These are phyloP conservation scores for Anticlea derivata DNA, from an alignment of 2,888 invertebrate genomes.

Conservation along the genomic window DNA sequence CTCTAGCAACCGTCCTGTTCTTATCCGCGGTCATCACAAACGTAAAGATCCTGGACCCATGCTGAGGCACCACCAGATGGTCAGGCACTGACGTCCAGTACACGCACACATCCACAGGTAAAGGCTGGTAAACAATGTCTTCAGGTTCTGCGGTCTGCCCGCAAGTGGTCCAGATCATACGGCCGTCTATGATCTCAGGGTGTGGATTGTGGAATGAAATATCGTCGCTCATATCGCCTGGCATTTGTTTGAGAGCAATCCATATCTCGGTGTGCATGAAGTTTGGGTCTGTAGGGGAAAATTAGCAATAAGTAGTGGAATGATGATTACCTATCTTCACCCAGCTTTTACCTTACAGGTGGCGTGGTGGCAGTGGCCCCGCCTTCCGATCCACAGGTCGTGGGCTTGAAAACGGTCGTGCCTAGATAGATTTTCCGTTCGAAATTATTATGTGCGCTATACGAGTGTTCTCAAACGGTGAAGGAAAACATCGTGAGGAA, in stretches of 20 bases:
- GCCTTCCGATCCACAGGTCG: too few relatives aligned
- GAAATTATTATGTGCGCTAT: too few relatives aligned
- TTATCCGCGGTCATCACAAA: conserved; percentile 82
- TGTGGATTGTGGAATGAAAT: conserved; percentile 64
- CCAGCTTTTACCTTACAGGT: too few relatives aligned
- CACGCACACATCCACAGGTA: conserved; percentile 66
- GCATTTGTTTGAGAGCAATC: conserved; percentile 71
- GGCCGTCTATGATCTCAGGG: conserved; percentile 65
- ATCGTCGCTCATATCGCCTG: conserved; percentile 68
- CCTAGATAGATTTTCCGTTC: too few relatives aligned
- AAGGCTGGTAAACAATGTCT: conserved; percentile 64
- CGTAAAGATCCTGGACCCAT: conserved; percentile 73
- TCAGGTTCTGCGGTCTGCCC: conserved; percentile 71
- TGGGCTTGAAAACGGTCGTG: too few relatives aligned
- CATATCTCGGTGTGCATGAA: conserved; percentile 73
- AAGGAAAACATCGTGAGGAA: too few relatives aligned
- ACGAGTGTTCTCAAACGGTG: too few relatives aligned
- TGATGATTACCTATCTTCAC: too few relatives aligned
- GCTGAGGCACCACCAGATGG: conserved; percentile 73
- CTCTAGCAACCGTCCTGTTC: conserved; percentile 70
- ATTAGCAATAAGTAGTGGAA: too few relatives aligned
- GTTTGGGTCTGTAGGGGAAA: conserved; percentile 66
- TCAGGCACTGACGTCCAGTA: conserved; percentile 79
- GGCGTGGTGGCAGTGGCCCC: too few relatives aligned
- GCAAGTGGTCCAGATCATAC: conserved; percentile 67